Conservation (phyloP, 2,797 vertebrate species). For the Nannoperca australis region DNA sequence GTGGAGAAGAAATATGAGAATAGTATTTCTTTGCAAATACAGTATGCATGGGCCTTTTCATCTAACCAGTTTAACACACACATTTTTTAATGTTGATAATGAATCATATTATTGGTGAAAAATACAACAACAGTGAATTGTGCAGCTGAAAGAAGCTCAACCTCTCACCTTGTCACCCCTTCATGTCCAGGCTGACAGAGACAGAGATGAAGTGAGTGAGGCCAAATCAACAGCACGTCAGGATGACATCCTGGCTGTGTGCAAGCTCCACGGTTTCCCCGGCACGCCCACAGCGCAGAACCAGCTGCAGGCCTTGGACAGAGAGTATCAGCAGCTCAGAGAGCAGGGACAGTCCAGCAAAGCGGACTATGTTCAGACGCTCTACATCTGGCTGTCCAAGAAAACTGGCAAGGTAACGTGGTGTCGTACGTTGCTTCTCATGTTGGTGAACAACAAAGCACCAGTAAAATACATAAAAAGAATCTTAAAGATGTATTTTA, state of each 20-base stretch:
- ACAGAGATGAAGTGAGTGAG: slow-evolving; percentile 59
- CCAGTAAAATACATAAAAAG: neutral
- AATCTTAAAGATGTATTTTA: neutral
- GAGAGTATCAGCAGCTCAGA: slow-evolving; percentile 80
- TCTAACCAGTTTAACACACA: neutral
- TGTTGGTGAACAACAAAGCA: neutral
- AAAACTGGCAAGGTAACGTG: slow-evolving; percentile 76
- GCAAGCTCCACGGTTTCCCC: slow-evolving; percentile 80
- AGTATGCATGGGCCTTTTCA: neutral
- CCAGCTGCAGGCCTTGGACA: slow-evolving; percentile 82
- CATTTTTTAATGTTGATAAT: neutral
- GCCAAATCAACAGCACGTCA: slow-evolving; percentile 74
- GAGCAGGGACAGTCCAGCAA: slow-evolving; percentile 79
- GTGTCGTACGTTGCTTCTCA: neutral
- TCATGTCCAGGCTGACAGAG: slow-evolving; percentile 59
- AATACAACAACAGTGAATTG: neutral
- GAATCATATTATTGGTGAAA: neutral
- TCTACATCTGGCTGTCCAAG: slow-evolving; percentile 83
- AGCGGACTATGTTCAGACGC: slow-evolving; percentile 82
- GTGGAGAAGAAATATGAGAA: neutral
- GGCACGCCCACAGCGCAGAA: slow-evolving; percentile 73
- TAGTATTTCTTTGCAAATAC: neutral
- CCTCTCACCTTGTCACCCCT: neutral
- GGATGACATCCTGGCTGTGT: slow-evolving; percentile 83
- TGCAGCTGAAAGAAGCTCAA: neutral